Percentiles rank a stretch among this genome's conserved stretches.
Conservation (phyloP, 2,113 vertebrate species). For the Okapia johnstoni region DNA sequence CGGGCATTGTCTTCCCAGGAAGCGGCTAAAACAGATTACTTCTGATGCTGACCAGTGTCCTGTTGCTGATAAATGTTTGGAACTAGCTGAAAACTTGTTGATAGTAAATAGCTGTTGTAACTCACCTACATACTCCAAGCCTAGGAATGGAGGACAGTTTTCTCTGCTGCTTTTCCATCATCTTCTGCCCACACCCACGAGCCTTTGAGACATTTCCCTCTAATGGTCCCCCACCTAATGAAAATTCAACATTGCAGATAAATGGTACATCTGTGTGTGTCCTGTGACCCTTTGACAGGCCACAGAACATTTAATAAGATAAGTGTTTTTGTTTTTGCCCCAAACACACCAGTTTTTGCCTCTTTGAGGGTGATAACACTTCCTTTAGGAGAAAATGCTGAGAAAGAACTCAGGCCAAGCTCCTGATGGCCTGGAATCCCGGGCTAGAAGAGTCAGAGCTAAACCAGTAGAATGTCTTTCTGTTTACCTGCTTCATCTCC, state of each 20-base stretch:
- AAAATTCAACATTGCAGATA: background rate
- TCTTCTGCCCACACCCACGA: background rate
- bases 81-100: background rate
- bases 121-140: background rate
- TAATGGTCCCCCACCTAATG: background rate
- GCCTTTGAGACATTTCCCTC: background rate
- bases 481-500: background rate
- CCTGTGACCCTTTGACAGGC: background rate
- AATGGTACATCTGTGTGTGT: background rate
- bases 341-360: background rate
- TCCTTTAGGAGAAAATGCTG: background rate
- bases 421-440: fast-evolving
- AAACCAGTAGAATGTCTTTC: background rate
- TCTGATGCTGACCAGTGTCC: background rate
- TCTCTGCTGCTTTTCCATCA: background rate
- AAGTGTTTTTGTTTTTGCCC: background rate
- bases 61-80: background rate
- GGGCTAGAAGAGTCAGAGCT: background rate
- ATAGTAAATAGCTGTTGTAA: background rate
- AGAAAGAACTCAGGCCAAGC: too few relatives aligned
- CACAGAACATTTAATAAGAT: background rate
- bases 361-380: background rate
- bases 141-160: background rate
- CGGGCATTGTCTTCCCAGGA: background rate
- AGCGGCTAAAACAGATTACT: background rate